Evolutionary conservation across 2,888 invertebrate species (phyloP).

Genomic region (Theretra japonica): DNA sequence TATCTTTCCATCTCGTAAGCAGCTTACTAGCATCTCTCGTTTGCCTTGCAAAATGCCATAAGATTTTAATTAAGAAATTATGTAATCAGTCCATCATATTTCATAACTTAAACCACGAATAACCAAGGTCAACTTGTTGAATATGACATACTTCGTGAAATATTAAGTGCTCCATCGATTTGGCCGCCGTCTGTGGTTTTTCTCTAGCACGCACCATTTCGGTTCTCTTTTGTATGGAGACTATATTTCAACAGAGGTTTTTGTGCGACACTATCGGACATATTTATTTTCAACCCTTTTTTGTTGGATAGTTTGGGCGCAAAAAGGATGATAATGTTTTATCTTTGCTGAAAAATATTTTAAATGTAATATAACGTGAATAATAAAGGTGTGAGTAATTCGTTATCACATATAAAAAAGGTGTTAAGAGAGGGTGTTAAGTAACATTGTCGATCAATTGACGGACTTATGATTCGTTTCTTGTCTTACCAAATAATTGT

Average conservation of each 20-base stretch:
- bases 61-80: not conserved
- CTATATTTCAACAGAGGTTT: not conserved
- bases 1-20: too few species aligned
- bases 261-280: not conserved
- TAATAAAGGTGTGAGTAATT: too few species aligned
- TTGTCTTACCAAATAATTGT: too few species aligned
- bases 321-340: not conserved
- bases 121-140: not conserved
- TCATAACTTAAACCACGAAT: not conserved
- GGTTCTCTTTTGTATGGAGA: not conserved
- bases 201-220: not conserved
- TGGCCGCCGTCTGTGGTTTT: not conserved
- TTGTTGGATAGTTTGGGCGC: not conserved
- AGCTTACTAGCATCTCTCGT: too few species aligned
- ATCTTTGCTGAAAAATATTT: not conserved
- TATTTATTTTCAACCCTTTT: slow-evolving; percentile 5
- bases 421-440: too few species aligned
- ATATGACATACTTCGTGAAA: not conserved
- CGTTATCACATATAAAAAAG: too few species aligned
- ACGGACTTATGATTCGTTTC: too few species aligned
- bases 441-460: too few species aligned
- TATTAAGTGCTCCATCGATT: slow-evolving; percentile 3
- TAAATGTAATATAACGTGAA: too few species aligned
- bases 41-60: not conserved
- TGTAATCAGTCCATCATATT: not conserved